These are phyloP conservation scores for Rhynchomys soricoides DNA, from an alignment of 2,113 vertebrate genomes.

Conservation along the genomic window DNA sequence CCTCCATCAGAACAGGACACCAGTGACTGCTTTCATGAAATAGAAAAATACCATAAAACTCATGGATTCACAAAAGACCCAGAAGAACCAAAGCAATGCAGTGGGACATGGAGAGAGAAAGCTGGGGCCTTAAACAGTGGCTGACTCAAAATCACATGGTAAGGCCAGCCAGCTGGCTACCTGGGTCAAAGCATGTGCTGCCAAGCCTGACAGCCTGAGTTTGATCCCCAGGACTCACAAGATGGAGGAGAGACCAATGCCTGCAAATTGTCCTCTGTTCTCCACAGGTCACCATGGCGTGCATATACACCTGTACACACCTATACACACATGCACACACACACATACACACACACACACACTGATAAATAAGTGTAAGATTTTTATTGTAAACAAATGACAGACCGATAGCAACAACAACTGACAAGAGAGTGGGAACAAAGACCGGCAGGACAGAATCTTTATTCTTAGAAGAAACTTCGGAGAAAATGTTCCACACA, in stretches of 20 bases:
- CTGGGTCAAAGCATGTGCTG: neutral
- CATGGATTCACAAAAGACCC: neutral
- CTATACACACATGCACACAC: no score
- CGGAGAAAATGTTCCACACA: no score
- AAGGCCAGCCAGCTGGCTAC: neutral
- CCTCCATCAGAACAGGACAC: neutral
- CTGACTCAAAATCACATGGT: neutral
- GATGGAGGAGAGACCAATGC: neutral
- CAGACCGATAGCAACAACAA: no score
- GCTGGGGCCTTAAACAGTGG: neutral
- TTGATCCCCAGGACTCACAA: neutral
- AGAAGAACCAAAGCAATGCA: neutral
- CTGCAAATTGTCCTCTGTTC: neutral
- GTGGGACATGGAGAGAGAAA: neutral
- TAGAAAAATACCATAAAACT: neutral
- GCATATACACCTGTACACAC: neutral
- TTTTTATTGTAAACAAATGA: no score
- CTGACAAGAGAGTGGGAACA: no score
- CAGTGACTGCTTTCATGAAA: neutral
- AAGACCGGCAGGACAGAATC: no score
- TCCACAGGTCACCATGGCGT: neutral
- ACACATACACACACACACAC: neutral
- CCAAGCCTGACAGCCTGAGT: neutral
- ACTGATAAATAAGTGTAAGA: no score
- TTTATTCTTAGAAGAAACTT: no score